phyloP scores from a whole-genome alignment of 2,113 vertebrate genomes.

The Vombatus ursinus region DNA sequence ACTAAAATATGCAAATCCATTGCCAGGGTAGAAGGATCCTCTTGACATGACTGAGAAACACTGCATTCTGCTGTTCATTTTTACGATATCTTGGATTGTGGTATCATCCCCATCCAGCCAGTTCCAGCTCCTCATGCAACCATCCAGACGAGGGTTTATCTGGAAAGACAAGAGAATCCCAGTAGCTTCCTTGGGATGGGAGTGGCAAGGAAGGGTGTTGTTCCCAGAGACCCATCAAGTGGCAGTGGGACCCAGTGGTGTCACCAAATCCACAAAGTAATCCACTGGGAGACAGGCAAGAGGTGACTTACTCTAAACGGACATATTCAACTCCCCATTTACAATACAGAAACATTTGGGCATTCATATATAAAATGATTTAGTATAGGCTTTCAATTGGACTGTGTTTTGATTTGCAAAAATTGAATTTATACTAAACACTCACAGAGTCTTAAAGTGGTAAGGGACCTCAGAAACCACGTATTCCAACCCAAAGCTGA shows the following conservation, averaged over 20 bases:
- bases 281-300: neutral
- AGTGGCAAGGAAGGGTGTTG: neutral
- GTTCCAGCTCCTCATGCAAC: conserved; percentile 94
- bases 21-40: conserved; percentile 92
- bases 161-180: conserved; percentile 71
- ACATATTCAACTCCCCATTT: fast-evolving
- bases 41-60: conserved; percentile 89
- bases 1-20: conserved; percentile 91
- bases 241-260: fast-evolving
- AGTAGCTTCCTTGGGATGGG: neutral
- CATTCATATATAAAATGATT: neutral
- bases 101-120: conserved; percentile 94
- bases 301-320: neutral
- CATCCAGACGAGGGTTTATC: conserved; percentile 96
- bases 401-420: neutral
- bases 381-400: neutral
- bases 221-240: neutral
- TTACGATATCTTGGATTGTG: conserved; percentile 92
- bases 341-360: neutral
- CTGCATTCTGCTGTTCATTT: conserved; percentile 92
- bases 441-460: neutral
- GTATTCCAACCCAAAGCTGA: neutral
- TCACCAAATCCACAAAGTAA: neutral
- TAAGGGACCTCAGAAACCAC: neutral
- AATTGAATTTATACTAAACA: neutral